These are phyloP conservation scores for Leptodactylus fallax DNA, from an alignment of 2,797 vertebrate genomes.

Conservation along the genomic window DNA sequence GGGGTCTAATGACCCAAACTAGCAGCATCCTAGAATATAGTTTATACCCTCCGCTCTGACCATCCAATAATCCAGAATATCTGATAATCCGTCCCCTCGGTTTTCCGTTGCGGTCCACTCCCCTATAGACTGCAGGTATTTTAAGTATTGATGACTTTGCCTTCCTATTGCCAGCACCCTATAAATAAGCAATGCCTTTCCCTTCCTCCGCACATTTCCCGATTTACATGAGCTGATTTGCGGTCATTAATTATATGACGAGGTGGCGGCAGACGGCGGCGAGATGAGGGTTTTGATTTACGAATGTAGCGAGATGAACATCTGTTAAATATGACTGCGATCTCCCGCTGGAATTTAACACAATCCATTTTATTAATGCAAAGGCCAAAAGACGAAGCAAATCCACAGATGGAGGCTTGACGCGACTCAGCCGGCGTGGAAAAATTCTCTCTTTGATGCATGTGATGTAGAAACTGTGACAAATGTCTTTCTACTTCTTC, in stretches of 20 bases:
- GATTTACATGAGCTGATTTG: background rate
- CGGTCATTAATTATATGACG: slow-evolving; percentile 24
- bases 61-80: too few relatives aligned
- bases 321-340: slow-evolving; percentile 35
- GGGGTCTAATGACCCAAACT: too few relatives aligned
- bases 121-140: background rate
- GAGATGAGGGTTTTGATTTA: slow-evolving; percentile 49
- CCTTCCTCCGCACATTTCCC: background rate
- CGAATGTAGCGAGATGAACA: slow-evolving; percentile 40
- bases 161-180: background rate
- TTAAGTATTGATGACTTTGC: background rate
- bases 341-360: slow-evolving; percentile 11
- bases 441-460: slow-evolving; percentile 3
- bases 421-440: background rate
- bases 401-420: slow-evolving; percentile 10
- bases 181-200: background rate
- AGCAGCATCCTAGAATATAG: too few relatives aligned
- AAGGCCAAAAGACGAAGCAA: background rate
- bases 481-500: background rate
- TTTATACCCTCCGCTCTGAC: too few relatives aligned
- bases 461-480: slow-evolving; percentile 21
- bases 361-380: slow-evolving; percentile 39
- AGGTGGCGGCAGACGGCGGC: background rate
- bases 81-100: background rate
- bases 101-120: too few relatives aligned